Evolutionary conservation across 1,140 invertebrate genomes (phyloP).

Genomic region (Zelostemma sp.): DNA sequence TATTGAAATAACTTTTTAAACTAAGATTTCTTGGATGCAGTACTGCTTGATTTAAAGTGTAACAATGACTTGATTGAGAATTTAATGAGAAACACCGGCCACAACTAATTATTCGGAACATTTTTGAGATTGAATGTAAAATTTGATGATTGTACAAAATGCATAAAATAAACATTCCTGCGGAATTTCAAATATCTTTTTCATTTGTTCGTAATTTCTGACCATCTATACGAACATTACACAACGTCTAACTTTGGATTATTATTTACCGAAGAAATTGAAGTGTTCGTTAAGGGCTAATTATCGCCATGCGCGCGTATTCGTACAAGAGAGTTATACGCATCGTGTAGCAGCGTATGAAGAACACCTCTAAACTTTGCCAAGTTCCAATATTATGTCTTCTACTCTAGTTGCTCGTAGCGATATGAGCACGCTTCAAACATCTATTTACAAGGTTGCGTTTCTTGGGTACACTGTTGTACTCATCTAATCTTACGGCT

Average conservation of each 20-base stretch:
- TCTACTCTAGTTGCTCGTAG: slow-evolving; percentile 16
- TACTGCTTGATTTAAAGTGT: too few relatives aligned
- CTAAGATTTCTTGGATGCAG: too few relatives aligned
- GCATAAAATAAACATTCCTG: too few relatives aligned
- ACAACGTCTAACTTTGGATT: slow-evolving; percentile 33
- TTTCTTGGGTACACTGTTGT: slow-evolving; percentile 49
- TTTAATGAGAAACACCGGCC: too few relatives aligned
- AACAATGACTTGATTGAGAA: too few relatives aligned
- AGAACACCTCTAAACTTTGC: slow-evolving; percentile 34
- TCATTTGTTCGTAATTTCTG: too few relatives aligned
- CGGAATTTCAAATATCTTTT: too few relatives aligned
- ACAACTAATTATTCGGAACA: slow-evolving; percentile 6
- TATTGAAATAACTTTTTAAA: too few relatives aligned
- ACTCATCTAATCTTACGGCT: slow-evolving; percentile 26
- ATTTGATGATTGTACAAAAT: too few relatives aligned
- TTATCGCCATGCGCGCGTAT: slow-evolving; percentile 59
- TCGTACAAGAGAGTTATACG: slow-evolving; percentile 50
- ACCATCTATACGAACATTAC: not conserved
- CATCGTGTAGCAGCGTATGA: slow-evolving; percentile 40
- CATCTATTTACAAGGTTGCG: slow-evolving; percentile 64
- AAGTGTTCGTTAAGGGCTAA: slow-evolving; percentile 54
- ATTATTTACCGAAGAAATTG: slow-evolving; percentile 55
- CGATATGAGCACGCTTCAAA: slow-evolving; percentile 55
- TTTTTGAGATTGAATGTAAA: slow-evolving; percentile 17
- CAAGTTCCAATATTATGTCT: slow-evolving; percentile 49